Evolutionary conservation across 1,140 invertebrate genomes (phyloP).

Genomic region (Acromyrmex echinatior): DNA sequence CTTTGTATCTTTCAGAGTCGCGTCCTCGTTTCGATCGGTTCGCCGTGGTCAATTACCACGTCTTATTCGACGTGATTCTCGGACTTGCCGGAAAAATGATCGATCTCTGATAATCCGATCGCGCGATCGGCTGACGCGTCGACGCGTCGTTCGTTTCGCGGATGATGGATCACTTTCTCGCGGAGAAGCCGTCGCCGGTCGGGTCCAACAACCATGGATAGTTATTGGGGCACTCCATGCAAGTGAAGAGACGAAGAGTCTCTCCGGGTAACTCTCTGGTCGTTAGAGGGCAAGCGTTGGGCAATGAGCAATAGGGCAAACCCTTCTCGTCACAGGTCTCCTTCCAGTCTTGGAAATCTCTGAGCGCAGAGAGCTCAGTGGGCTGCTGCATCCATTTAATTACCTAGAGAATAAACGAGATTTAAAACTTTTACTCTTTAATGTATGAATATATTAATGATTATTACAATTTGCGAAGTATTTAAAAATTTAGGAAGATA

Average conservation of each 20-base stretch:
- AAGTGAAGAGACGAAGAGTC: constrained; percentile 96
- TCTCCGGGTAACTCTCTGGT: constrained; percentile 97
- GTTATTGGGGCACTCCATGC: constrained; percentile 98
- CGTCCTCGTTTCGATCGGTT: constrained; percentile 4
- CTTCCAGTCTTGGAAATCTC: constrained; percentile 98
- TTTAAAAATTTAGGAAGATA: too few relatives aligned
- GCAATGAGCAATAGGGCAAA: constrained; percentile 96
- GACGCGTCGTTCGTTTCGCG: constrained; percentile 7
- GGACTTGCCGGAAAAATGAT: background rate
- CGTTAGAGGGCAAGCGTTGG: constrained; percentile 95
- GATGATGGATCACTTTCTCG: constrained; percentile 88
- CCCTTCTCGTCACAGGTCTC: constrained; percentile 98
- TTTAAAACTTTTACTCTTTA: background rate
- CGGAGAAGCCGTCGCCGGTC: constrained; percentile 96
- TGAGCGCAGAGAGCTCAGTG: constrained; percentile 93
- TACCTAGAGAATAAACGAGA: constrained; percentile 87
- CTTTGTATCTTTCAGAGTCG: constrained; percentile 17
- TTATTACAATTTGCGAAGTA: background rate
- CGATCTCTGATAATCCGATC: constrained; percentile 15
- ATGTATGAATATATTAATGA: background rate
- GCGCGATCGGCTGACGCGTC: constrained; percentile 25
- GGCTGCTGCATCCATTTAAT: constrained; percentile 99
- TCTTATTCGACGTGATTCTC: constrained; percentile 15
- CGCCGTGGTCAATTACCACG: constrained; percentile 17
- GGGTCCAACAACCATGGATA: constrained; percentile 98